Conservation (phyloP, 2,888 invertebrate genomes). For the Papilio gigon region DNA sequence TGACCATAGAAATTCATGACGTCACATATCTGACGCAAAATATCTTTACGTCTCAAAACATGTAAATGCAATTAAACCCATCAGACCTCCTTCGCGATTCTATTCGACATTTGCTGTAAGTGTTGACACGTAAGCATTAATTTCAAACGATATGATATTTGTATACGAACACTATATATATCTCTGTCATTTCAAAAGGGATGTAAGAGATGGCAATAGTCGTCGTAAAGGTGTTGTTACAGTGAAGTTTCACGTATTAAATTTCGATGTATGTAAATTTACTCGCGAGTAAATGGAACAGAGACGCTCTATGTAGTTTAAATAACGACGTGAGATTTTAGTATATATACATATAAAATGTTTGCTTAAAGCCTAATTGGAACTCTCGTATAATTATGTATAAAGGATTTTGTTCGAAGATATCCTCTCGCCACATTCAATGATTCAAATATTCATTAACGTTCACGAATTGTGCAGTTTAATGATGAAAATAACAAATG, state of each 20-base stretch:
- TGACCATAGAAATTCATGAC: background rate
- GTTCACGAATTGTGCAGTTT: too few species aligned
- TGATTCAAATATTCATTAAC: too few species aligned
- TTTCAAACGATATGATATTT: too few species aligned
- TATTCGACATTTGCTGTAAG: background rate
- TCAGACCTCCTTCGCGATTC: background rate
- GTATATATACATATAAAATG: background rate
- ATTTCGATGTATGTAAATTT: conserved; percentile 10
- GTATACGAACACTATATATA: too few species aligned
- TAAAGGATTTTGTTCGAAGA: too few species aligned
- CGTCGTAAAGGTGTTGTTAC: too few species aligned
- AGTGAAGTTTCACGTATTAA: too few species aligned
- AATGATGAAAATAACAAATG: too few species aligned
- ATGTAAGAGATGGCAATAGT: too few species aligned
- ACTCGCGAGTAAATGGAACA: background rate
- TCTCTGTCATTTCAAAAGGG: too few species aligned
- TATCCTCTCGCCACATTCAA: too few species aligned
- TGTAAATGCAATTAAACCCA: conserved; percentile 1
- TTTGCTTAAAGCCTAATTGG: background rate
- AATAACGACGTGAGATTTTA: background rate
- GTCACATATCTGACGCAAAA: background rate
- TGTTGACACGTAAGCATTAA: conserved; percentile 11
- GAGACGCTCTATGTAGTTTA: background rate
- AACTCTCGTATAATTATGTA: too few species aligned
- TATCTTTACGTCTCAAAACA: background rate